A percentile compares a stretch with the other conserved stretches of the same genome.
Evolutionary conservation across 2,797 vertebrate genomes (phyloP).

Genomic region (Acrossocheilus fasciatus): DNA sequence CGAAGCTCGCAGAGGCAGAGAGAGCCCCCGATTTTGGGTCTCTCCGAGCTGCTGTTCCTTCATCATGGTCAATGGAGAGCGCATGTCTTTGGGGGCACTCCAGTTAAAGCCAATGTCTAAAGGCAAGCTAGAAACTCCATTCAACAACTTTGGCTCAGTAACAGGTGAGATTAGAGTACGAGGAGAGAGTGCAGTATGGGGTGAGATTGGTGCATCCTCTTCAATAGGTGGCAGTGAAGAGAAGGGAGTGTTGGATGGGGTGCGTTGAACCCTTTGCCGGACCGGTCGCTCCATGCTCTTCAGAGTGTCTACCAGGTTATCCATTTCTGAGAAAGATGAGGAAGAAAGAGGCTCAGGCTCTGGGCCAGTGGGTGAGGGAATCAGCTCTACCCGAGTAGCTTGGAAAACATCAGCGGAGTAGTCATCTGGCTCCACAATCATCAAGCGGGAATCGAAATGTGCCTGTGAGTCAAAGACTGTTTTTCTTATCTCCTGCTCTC

Average conservation of each 20-base stretch:
- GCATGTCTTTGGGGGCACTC: slow-evolving; percentile 63
- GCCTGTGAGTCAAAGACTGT: slow-evolving; percentile 55
- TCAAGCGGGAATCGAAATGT: slow-evolving; percentile 43
- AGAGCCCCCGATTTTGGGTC: slow-evolving; percentile 5
- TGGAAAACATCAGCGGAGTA: slow-evolving; percentile 72
- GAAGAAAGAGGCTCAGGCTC: slow-evolving; percentile 64
- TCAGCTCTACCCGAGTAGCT: slow-evolving; percentile 77
- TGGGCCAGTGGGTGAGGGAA: slow-evolving; percentile 63
- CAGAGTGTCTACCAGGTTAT: slow-evolving; percentile 87
- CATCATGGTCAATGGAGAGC: slow-evolving; percentile 78
- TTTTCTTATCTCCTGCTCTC: slow-evolving; percentile 59
- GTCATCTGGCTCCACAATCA: slow-evolving; percentile 41
- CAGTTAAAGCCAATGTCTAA: slow-evolving; percentile 73
- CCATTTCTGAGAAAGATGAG: slow-evolving; percentile 81
- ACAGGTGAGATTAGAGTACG: slow-evolving; percentile 26
- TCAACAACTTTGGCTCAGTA: background rate
- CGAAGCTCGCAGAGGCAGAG: slow-evolving; percentile 60
- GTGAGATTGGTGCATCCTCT: slow-evolving; percentile 76
- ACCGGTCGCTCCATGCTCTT: slow-evolving; percentile 88
- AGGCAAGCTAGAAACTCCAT: slow-evolving; percentile 64
- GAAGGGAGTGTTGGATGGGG: slow-evolving; percentile 63
- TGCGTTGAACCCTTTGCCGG: slow-evolving; percentile 74
- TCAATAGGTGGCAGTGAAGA: slow-evolving; percentile 86
- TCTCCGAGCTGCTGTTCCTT: slow-evolving; percentile 70
- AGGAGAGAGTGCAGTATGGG: slow-evolving; percentile 35